Conservation (phyloP, 2,113 vertebrate species). For the Dromas ardeola region DNA sequence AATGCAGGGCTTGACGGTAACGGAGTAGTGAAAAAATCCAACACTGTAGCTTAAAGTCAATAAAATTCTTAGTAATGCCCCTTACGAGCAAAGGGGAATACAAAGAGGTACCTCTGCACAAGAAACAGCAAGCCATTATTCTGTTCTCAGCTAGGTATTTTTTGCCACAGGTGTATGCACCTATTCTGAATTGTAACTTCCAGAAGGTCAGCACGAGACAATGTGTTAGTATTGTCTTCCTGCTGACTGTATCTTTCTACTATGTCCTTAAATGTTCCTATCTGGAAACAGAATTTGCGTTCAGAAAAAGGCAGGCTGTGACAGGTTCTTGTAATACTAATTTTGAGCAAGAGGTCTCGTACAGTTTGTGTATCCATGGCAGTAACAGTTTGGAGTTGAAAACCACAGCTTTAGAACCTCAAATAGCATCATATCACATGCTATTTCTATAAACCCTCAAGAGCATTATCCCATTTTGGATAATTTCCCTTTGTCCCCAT, state of each 20-base stretch:
- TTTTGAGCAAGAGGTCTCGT: background rate
- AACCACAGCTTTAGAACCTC: background rate
- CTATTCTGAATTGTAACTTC: background rate
- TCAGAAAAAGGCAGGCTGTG: background rate
- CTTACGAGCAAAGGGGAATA: background rate
- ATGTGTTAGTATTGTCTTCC: background rate
- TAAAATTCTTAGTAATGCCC: background rate
- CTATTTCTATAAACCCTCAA: background rate
- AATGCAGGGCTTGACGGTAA: background rate
- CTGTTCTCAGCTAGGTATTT: background rate
- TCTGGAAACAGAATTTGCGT: background rate
- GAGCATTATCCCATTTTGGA: background rate
- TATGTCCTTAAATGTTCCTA: background rate
- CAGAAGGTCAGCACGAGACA: background rate
- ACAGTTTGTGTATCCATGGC: background rate
- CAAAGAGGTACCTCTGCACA: background rate
- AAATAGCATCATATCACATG: rapidly evolving
- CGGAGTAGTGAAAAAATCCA: background rate
- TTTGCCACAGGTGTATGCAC: background rate
- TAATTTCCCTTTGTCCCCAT: background rate
- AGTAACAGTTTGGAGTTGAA: background rate
- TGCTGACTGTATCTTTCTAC: background rate
- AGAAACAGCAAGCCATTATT: background rate
- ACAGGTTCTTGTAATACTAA: background rate
- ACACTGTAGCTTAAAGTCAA: background rate